Base-by-base conservation (phyloP, 2,797 vertebrate genomes). In the Sebastes hopkinsi region DNA sequence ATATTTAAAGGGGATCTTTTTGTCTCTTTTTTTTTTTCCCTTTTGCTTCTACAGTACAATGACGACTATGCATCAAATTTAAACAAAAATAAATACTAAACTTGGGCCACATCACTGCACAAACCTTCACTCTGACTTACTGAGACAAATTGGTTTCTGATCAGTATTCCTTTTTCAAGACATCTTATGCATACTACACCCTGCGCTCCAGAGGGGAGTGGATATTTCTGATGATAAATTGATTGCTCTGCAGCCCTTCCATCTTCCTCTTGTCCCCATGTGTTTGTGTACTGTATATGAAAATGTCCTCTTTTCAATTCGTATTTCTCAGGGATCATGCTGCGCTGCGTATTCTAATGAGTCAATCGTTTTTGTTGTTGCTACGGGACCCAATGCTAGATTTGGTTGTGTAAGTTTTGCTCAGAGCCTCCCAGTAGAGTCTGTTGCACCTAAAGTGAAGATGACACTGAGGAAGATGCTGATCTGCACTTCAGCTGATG, bases 81-180 rank as follows among this genome's bases (percentile, higher is more conserved):
- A 13, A 78, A 81, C 50, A 80, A 80, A 87, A 80, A 82, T 16
- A 81, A 80, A 82, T 60, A 83, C 82, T 52, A 32, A 81, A 83
- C 58, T 80, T 5, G 8, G 87, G 77, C 76, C 80, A 89, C 79
- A 72, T 83, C 75, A 89, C 78, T 72, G 69, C 75, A 91, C 71
- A 59, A 83, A 90, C 79, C 65, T 46, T 88, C 78, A 89, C 78
- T 70, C 75, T 69, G 59, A 91, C 65, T 86, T 82, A 73, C 36
- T 23, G 70, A 88, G 71, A 87, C 75, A 85, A 89, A 86, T 42
- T 89, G 66, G 71, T 83, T 87, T 86, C 72, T 84, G 79, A 80
- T 88, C 83, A 84, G 68, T 38, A 62, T 79, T 87, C 73, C 72
- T 87, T 82, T 69, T 76, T 75, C 65, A 71, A 80, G 54, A 71